Evolutionary conservation across 2,888 invertebrate species (phyloP), one percentile per base, ranked within the genome.

Genomic region (Euzetes globulus): DNA sequence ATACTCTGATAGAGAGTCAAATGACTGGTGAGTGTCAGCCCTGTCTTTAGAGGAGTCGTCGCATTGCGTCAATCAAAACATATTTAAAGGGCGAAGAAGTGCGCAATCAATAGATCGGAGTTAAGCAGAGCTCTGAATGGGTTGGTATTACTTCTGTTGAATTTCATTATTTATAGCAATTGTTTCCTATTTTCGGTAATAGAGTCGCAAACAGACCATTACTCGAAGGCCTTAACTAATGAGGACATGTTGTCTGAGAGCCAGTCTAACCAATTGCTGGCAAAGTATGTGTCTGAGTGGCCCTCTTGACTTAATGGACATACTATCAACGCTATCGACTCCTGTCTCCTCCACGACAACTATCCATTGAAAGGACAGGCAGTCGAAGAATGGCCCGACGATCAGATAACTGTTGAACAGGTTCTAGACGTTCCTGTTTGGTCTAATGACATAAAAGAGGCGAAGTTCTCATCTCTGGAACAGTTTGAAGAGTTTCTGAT

Each of bases 251-350:
- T 41, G 52, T 9, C 15, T 11, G 63, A 73, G 33, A 45, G 3
- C 11, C 17, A 73, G 27, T 13, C 27, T n/a, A 47, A 27, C 15
- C n/a, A 5, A 7, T 29, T 74, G 33, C 79, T 83, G 91, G 91
- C 33, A 83, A 89, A 92, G 80, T 93, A 92, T 92, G 92, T 92
- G 84, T 89, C 90, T 86, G 92, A 93, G 85, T 94, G 93, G 94
- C 94, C 94, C 87, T 93, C 93, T 92, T 94, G 94, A 94, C 93
- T 94, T 93, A 72, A 72, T 70, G 41, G 29, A n/a, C n/a, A 22
- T 90, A 88, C 76, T 33, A 9, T 29, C 41, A 45, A 55, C 65
- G 4, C 29, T 55, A 55, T 5, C 50, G 63, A 15, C 65, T n/a
- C 47, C 15, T 27, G 27, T 50, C 45, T 41, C 13, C 19, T 22